A percentile compares a stretch with the other conserved stretches of the same genome.
Conservation (phyloP, 1,140 invertebrate genomes). For the Drosophila obscura region DNA sequence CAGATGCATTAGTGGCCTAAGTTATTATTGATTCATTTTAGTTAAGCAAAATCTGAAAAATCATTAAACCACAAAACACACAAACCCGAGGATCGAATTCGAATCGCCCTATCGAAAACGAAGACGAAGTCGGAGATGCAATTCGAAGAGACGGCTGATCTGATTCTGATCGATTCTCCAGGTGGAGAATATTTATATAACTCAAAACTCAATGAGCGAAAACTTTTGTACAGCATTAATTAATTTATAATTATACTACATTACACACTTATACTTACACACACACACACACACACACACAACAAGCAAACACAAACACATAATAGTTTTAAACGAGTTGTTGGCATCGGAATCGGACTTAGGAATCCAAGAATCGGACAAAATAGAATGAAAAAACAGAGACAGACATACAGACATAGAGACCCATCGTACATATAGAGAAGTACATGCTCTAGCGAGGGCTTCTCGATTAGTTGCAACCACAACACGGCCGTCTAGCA, state of each 20-base stretch:
- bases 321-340: conserved; percentile 37
- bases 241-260: conserved; percentile 74
- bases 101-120: conserved; percentile 8
- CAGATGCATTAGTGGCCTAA: conserved; percentile 62
- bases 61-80: conserved; percentile 7
- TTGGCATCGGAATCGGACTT: conserved; percentile 21
- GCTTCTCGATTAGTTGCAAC: no score
- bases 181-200: conserved; percentile 1
- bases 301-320: conserved; percentile 18
- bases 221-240: conserved; percentile 79
- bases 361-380: neutral
- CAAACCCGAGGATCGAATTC: conserved; percentile 1
- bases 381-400: neutral
- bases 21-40: conserved; percentile 62
- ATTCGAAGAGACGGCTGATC: conserved; percentile 3
- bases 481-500: conserved; percentile 58
- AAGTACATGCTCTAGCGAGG: no score
- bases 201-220: conserved; percentile 42
- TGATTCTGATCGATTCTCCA: no score
- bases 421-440: no score
- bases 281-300: conserved; percentile 16
- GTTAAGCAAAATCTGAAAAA: conserved; percentile 39
- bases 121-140: conserved; percentile 1
- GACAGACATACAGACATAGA: no score
- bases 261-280: conserved; percentile 27